A percentile compares a stretch with the other conserved stretches of the same genome.
These are phyloP conservation scores for Pomacea canaliculata DNA, from an alignment of 2,888 invertebrate genomes.

Conservation along the genomic window DNA sequence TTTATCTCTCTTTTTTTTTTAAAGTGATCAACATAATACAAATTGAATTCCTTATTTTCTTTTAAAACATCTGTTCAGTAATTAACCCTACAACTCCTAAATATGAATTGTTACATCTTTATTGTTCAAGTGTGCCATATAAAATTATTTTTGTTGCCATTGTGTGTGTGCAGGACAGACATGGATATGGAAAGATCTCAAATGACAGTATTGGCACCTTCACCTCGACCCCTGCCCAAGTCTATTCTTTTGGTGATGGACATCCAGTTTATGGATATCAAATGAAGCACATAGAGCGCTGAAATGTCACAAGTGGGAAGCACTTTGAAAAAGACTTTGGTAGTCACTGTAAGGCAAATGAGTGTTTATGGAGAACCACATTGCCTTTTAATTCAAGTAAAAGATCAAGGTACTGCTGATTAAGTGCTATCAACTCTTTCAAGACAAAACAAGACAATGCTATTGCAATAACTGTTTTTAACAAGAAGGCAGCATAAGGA, in stretches of 20 bases:
- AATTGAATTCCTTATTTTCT: too few species aligned
- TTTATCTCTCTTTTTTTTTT: too few species aligned
- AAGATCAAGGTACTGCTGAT: neutral
- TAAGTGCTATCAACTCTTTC: too few species aligned
- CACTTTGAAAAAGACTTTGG: neutral
- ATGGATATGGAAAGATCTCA: conserved; percentile 90
- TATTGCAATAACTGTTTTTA: too few species aligned
- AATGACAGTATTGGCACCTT: conserved; percentile 91
- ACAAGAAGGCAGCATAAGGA: too few species aligned
- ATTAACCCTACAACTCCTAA: too few species aligned
- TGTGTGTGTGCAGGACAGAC: conserved; percentile 79
- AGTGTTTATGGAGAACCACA: neutral
- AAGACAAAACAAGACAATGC: too few species aligned
- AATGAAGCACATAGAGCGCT: conserved; percentile 21
- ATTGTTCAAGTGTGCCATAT: too few species aligned
- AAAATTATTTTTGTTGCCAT: too few species aligned
- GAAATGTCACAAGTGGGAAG: neutral
- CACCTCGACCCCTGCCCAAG: conserved; percentile 91
- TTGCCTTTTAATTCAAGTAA: neutral
- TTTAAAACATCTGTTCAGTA: too few species aligned
- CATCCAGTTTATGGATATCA: conserved; percentile 89
- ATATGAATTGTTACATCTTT: too few species aligned
- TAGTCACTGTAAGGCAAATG: neutral
- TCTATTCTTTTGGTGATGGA: conserved; percentile 89
- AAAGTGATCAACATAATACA: too few species aligned